phyloP scores from a whole-genome alignment of 2,888 invertebrate genomes.

The Caenorhabditis afra region DNA sequence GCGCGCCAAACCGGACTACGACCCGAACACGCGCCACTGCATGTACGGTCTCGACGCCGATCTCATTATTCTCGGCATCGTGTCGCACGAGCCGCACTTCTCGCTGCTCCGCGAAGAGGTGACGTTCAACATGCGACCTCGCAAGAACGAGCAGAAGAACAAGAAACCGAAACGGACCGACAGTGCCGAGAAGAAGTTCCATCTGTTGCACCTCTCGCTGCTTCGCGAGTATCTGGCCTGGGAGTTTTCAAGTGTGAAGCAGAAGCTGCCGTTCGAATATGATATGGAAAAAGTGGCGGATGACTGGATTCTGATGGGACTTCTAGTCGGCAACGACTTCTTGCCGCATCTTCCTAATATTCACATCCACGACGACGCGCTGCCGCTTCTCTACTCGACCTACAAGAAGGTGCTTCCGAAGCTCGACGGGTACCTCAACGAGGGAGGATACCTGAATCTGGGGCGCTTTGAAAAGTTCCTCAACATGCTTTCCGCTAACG shows the following conservation, averaged over 20 bases:
- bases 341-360: constrained; percentile 95
- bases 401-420: constrained; percentile 90
- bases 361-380: constrained; percentile 92
- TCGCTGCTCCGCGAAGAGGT: constrained; percentile 94
- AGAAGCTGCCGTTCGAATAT: constrained; percentile 86
- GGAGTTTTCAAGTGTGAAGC: constrained; percentile 85
- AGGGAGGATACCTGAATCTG: constrained; percentile 89
- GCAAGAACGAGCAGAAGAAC: constrained; percentile 30
- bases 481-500: constrained; percentile 75
- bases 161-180: constrained; percentile 51
- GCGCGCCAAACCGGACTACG: constrained; percentile 89
- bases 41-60: constrained; percentile 97
- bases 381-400: constrained; percentile 86
- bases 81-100: constrained; percentile 96
- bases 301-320: constrained; percentile 88
- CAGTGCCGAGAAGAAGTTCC: constrained; percentile 89
- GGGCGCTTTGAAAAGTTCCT: constrained; percentile 89
- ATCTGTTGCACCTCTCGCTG: constrained; percentile 91
- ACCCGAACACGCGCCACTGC: constrained; percentile 94
- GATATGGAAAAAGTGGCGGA: constrained; percentile 94
- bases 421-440: constrained; percentile 94
- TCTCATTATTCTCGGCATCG: constrained; percentile 95
- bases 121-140: constrained; percentile 71
- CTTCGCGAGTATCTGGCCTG: constrained; percentile 93
- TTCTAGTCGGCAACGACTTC: constrained; percentile 90